phyloP scores from a whole-genome alignment of 2,113 vertebrate species.

The Phoxinus phoxinus region DNA sequence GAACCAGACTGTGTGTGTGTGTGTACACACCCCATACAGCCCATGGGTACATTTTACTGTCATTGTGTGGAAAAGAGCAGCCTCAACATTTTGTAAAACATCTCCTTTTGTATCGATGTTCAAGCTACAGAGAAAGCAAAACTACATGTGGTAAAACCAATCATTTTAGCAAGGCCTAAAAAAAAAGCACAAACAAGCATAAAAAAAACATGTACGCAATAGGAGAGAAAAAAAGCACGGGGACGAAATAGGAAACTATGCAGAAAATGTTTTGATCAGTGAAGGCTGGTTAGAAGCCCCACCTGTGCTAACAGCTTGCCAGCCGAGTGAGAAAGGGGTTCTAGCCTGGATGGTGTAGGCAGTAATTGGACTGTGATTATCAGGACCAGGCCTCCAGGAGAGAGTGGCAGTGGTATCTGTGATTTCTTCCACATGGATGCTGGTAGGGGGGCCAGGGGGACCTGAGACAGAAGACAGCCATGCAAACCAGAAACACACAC shows the following conservation, averaged over 20 bases:
- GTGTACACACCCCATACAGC: neutral
- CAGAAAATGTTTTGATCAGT: constrained; percentile 66
- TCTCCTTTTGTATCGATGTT: neutral
- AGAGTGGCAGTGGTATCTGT: constrained; percentile 92
- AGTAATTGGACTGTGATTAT: constrained; percentile 98
- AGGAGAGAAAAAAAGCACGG: neutral
- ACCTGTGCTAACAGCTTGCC: constrained; percentile 98
- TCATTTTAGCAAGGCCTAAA: neutral
- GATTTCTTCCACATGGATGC: constrained; percentile 91
- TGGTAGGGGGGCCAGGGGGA: constrained; percentile 91
- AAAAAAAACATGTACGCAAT: neutral
- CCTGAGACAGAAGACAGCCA: constrained; percentile 76
- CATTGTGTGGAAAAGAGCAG: neutral
- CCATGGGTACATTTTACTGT: neutral
- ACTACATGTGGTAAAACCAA: neutral
- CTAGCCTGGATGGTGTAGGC: constrained; percentile 91
- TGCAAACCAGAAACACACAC: constrained; percentile 50
- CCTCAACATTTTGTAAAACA: neutral
- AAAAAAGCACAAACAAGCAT: constrained; percentile 24
- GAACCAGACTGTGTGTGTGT: no score
- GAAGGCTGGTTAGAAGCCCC: constrained; percentile 73
- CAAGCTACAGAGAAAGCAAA: neutral
- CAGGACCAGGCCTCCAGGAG: constrained; percentile 93
- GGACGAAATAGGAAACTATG: neutral
- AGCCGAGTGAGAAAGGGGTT: constrained; percentile 97